These are phyloP conservation scores for Lepus europaeus DNA, from an alignment of 2,113 vertebrate species.

Conservation along the genomic window DNA sequence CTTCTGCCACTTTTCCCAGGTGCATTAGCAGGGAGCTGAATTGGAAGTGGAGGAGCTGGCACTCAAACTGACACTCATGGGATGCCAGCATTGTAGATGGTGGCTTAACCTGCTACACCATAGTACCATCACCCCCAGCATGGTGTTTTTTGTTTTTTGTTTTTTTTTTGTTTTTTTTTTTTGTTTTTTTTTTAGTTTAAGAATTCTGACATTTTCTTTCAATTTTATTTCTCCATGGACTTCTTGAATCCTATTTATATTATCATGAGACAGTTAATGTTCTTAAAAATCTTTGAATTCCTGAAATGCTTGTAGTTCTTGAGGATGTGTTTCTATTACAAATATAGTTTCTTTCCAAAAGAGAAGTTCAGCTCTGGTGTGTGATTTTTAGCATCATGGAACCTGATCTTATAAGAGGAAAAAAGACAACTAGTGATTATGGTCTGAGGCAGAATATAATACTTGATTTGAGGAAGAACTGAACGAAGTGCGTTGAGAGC, in stretches of 20 bases:
- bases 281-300: background rate
- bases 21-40: too few relatives aligned
- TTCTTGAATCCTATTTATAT: background rate
- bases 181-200: too few relatives aligned
- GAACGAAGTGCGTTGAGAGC: background rate
- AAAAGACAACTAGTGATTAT: background rate
- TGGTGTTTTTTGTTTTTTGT: too few relatives aligned
- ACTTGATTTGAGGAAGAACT: background rate
- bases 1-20: too few relatives aligned
- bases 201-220: too few relatives aligned
- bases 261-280: background rate
- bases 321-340: constrained; percentile 21
- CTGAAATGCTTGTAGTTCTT: background rate
- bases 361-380: background rate
- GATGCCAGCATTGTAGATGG: too few relatives aligned
- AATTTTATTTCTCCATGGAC: too few relatives aligned
- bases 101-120: too few relatives aligned
- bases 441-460: background rate
- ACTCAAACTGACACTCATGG: too few relatives aligned
- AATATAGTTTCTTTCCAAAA: background rate
- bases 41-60: too few relatives aligned
- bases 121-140: too few relatives aligned
- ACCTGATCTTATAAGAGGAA: background rate
- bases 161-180: too few relatives aligned
- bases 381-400: constrained; percentile 1